Base-by-base conservation (phyloP, 2,113 vertebrate genomes). In the Daubentonia madagascariensis region DNA sequence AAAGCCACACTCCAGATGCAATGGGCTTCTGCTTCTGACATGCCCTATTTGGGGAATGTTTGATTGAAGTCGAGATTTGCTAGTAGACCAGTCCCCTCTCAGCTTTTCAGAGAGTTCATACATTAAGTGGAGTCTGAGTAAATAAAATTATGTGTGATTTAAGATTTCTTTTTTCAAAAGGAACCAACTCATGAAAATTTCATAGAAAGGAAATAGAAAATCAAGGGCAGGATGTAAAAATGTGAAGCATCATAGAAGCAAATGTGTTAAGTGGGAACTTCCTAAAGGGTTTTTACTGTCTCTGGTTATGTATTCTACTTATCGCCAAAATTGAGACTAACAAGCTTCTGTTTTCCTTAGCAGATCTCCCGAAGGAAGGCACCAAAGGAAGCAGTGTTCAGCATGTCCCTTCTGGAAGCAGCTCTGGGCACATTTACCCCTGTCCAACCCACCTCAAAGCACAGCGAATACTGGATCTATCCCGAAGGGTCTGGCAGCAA, bases 241-340 rank as follows among this genome's bases (percentile, higher is more conserved):
- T 45, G 68, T 78, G 75, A 97, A 95, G 92, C 89, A 61, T 89
- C 93, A 90, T 25, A 78, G 92, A 96, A 67, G 76, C 81, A 96
- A 97, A 96, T 52, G 89, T 91, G 84, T 90, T 97, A 98, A 97
- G 97, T 97, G 96, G 98, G 72, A 85, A 97, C 92, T 97, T 97
- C 95, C 95, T 94, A 85, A 92, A 96, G 87, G 23, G 83, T 83
- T 97, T 96, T 96, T 84, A 96, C 89, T 65, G 43, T 96, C 84
- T 95, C 96, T 85, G 76, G 84, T 87, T 96, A 95, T 90, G 61
- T 75, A 95, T 61, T 83, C 95, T 95, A 94, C 78, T 92, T 97
- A 96, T 94, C 65, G 0, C 95, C 97, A 92, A 93, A 85, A 98
- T 2, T 80, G 93, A 95, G 52, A 78, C 86, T 92, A 96, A 97